Percentiles rank a stretch among this genome's conserved stretches.
phyloP scores from a whole-genome alignment of 2,797 vertebrate species.

The Glossophaga mutica region DNA sequence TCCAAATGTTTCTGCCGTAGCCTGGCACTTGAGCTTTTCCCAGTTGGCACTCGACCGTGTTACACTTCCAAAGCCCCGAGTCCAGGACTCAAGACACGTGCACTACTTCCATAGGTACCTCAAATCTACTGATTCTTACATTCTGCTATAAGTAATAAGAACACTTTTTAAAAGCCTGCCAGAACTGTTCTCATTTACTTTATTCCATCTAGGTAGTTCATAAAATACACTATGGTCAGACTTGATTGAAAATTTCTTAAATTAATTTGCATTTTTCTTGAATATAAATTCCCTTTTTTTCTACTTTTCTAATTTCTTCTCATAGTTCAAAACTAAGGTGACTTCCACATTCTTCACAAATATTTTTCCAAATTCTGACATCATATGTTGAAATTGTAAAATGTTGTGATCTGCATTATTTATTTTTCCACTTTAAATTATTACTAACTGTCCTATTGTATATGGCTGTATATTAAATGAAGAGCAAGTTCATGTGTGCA shows the following conservation, averaged over 20 bases:
- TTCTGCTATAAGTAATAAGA: neutral
- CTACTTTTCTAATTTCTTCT: neutral
- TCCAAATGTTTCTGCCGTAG: no score
- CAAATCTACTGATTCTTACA: neutral
- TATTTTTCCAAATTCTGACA: neutral
- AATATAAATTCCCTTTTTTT: neutral
- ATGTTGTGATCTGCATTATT: neutral
- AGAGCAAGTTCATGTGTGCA: neutral
- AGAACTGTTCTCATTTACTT: neutral
- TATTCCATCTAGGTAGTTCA: neutral
- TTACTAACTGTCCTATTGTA: neutral
- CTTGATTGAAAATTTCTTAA: neutral
- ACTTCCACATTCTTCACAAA: neutral
- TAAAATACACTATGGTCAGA: neutral
- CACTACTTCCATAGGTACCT: neutral
- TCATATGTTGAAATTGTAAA: neutral
- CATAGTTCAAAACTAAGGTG: neutral
- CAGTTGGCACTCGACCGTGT: neutral
- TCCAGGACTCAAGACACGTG: neutral
- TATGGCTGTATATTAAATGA: neutral
- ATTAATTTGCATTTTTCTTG: neutral
- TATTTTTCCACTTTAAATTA: neutral
- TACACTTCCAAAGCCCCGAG: neutral
- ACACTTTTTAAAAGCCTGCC: neutral
- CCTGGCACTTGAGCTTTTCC: neutral